These are phyloP conservation scores for Agapornis roseicollis DNA, from an alignment of 2,113 vertebrate genomes.

Conservation along the genomic window DNA sequence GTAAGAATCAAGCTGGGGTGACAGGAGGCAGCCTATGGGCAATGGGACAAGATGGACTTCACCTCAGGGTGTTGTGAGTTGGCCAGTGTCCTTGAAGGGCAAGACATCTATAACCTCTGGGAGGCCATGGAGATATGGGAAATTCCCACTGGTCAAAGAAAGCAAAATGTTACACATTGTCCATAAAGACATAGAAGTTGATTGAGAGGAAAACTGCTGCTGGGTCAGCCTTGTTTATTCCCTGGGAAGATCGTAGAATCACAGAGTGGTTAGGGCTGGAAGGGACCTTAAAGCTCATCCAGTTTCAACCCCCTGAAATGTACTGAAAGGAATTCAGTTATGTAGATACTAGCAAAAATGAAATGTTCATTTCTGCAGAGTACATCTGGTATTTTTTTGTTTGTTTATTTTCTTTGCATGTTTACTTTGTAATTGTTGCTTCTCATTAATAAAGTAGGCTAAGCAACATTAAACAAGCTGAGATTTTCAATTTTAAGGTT, in stretches of 20 bases:
- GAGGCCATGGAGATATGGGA: background rate
- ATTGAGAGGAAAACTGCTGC: background rate
- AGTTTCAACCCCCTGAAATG: background rate
- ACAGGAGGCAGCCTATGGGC: background rate
- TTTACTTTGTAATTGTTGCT: constrained; percentile 17
- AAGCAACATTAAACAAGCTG: background rate
- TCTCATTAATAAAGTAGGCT: background rate
- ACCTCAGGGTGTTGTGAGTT: background rate
- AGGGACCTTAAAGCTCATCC: background rate
- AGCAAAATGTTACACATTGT: background rate
- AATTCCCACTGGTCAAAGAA: background rate
- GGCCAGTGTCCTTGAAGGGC: accelerated
- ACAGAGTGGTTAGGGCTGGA: background rate
- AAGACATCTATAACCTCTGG: background rate
- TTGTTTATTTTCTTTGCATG: background rate
- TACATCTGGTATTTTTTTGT: background rate
- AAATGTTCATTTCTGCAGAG: background rate
- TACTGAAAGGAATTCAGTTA: background rate
- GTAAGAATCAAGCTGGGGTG: background rate
- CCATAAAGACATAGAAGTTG: background rate
- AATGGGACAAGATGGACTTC: background rate
- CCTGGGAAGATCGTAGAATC: background rate
- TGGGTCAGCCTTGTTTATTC: background rate
- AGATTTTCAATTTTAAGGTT: background rate
- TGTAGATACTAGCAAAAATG: background rate